Percentiles rank a stretch among this genome's conserved stretches.
Evolutionary conservation across 2,888 invertebrate species (phyloP).

Genomic region (Protodeltote pygarga): DNA sequence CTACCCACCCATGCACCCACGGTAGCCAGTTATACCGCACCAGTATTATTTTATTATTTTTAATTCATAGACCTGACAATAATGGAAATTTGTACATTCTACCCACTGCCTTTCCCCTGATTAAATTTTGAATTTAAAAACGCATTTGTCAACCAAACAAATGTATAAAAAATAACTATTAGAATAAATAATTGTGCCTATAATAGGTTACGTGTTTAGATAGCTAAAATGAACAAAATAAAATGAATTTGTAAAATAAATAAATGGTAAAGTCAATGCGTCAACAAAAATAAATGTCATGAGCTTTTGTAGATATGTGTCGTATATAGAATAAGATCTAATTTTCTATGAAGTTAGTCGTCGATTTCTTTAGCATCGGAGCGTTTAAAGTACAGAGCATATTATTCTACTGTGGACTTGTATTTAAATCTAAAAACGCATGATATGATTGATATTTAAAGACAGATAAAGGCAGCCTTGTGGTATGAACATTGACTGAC

Average conservation of each 20-base stretch:
- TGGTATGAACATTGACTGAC: no score
- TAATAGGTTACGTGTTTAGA: constrained; percentile 74
- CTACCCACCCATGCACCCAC: no score
- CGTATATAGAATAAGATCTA: constrained; percentile 40
- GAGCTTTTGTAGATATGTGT: constrained; percentile 75
- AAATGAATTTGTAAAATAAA: constrained; percentile 66
- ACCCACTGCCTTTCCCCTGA: constrained; percentile 43
- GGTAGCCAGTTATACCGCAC: constrained; percentile 30
- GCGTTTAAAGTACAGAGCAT: no score
- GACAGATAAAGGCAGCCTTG: no score
- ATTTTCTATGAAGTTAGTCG: no score
- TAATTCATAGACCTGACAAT: constrained; percentile 47
- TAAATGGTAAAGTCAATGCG: constrained; percentile 62
- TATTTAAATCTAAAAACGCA: no score
- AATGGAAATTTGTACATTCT: constrained; percentile 38
- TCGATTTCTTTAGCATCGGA: no score
- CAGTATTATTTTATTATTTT: constrained; percentile 44
- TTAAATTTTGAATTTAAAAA: constrained; percentile 13
- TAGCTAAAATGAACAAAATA: constrained; percentile 60
- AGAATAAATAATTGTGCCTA: constrained; percentile 79
- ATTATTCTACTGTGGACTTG: no score
- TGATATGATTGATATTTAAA: no score
- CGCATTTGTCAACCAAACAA: constrained; percentile 26
- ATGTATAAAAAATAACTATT: constrained; percentile 31
- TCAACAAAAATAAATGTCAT: constrained; percentile 57